Evolutionary conservation across 2,888 invertebrate genomes (phyloP).

Genomic region (Cyclophora albipunctata): DNA sequence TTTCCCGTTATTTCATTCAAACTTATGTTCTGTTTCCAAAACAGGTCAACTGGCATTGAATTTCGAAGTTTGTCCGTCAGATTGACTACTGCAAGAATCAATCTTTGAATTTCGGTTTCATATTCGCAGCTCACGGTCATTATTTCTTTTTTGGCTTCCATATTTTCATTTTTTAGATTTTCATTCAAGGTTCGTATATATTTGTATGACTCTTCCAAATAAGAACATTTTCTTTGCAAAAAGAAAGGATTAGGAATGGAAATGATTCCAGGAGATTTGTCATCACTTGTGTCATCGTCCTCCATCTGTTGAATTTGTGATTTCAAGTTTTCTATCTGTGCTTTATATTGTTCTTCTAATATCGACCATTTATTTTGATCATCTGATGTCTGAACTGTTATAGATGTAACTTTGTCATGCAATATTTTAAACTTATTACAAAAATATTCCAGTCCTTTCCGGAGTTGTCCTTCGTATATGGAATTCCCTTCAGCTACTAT

Average conservation of each 20-base stretch:
- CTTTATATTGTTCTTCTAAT: conserved; percentile 61
- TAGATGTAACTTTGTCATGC: conserved; percentile 57
- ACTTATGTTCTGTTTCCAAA: conserved; percentile 70
- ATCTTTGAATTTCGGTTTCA: conserved; percentile 57
- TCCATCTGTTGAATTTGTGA: conserved; percentile 35
- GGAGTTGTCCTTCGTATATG: conserved; percentile 48
- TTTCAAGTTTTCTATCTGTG: conserved; percentile 58
- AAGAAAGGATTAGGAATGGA: conserved; percentile 26
- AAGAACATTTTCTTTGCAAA: conserved; percentile 59
- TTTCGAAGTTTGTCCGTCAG: conserved; percentile 65
- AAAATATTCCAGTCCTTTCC: conserved; percentile 54
- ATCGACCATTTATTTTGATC: conserved; percentile 58
- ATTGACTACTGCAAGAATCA: conserved; percentile 44
- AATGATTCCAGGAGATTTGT: conserved; percentile 50
- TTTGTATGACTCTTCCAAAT: conserved; percentile 60
- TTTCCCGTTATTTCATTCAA: conserved; percentile 70
- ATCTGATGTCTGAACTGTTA: conserved; percentile 57
- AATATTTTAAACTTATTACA: conserved; percentile 57
- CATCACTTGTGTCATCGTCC: conserved; percentile 50
- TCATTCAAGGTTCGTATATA: conserved; percentile 65
- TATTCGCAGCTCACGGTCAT: conserved; percentile 55
- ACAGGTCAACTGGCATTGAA: conserved; percentile 60
- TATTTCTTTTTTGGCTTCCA: conserved; percentile 59
- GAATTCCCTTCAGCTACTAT: conserved; percentile 34
- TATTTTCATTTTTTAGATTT: conserved; percentile 67